phyloP scores from a whole-genome alignment of 1,140 invertebrate genomes.

The Ditylenchus dipsaci region DNA sequence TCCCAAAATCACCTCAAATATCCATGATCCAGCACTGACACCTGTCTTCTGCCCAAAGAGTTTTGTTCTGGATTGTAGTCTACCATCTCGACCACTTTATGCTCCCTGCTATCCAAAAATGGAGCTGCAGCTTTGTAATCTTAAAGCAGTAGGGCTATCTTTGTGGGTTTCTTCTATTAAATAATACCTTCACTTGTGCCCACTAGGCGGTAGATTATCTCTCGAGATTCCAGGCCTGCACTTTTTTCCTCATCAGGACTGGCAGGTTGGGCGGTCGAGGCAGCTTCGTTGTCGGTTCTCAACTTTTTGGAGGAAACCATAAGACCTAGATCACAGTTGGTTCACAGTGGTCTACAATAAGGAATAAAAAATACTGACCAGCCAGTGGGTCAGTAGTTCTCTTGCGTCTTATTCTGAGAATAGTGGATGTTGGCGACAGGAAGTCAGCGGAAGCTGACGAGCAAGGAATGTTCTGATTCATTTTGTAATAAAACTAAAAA shows the following conservation, averaged over 20 bases:
- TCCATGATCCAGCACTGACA: constrained; percentile 6
- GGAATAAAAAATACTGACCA: too few species aligned
- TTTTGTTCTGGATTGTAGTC: constrained; percentile 12
- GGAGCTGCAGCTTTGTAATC: constrained; percentile 4
- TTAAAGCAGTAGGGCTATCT: too few species aligned
- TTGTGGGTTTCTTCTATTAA: too few species aligned
- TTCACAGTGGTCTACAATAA: too few species aligned
- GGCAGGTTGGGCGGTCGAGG: not conserved
- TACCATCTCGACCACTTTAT: constrained; percentile 15
- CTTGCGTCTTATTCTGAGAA: constrained; percentile 41
- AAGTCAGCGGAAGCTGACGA: not conserved
- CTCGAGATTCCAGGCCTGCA: not conserved
- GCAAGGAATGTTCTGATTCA: not conserved
- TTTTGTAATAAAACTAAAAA: too few species aligned
- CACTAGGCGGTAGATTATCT: constrained; percentile 25
- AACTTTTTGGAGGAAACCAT: constrained; percentile 7
- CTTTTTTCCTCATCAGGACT: not conserved
- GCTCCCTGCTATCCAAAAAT: constrained; percentile 5
- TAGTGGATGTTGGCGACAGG: constrained; percentile 15
- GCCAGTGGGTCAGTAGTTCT: constrained; percentile 35
- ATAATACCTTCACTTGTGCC: constrained; percentile 23
- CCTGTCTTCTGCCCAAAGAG: constrained; percentile 4
- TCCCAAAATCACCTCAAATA: constrained; percentile 3
- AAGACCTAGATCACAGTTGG: too few species aligned
- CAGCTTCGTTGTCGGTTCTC: constrained; percentile 2